Base-by-base conservation (phyloP, 2,797 vertebrate genomes). In the Gadopsis marmoratus region DNA sequence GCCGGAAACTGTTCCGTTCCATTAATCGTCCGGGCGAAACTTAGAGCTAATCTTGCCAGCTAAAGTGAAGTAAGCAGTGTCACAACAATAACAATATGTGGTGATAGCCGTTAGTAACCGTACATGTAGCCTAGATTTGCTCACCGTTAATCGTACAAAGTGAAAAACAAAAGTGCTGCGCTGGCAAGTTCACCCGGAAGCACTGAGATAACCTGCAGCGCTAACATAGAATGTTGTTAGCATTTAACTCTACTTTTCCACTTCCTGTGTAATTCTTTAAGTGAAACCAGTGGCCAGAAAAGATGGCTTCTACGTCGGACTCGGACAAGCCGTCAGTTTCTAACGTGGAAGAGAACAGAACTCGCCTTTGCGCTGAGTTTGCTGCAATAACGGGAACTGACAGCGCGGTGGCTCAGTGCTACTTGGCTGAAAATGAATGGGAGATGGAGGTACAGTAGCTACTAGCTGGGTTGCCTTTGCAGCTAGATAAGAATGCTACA, bases 391-490 rank as follows among this genome's bases (percentile, higher is more conserved):
- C 97, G 11, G 88, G 91, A 33, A 93, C 93, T 5, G 96, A 96
- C 21, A 35, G 23, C 41, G 93, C 84, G 0, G 94, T 95, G 64
- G 97, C 97, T 35, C 95, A 94, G 81, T 88, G 95, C 81, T 97
- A 94, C 88, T 83, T 99, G 82, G 92, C 95, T 19, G 94, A 94
- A 67, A 96, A 95, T 74, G 94, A 90, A n/a, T 99, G 97, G 98
- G 89, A 97, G 31, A 86, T 98, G 94, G 94, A 99, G 93, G 98
- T 94, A 80, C 14, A 59, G 47, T 2, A 4, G 7, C 19, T 35
- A 5, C 7, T 7, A 1, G 4, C 0, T 17, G 26, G 10, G 3
- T 4, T 43, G 11, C 54, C 39, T 39, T 21, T 63, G 14, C 14
- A 33, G 60, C 21, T 4, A 7, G 26, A 59, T 4, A 7, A 37